Evolutionary conservation across 2,888 invertebrate species (phyloP), one percentile per base, ranked within the genome.

Genomic region (Troides oblongomaculatus): DNA sequence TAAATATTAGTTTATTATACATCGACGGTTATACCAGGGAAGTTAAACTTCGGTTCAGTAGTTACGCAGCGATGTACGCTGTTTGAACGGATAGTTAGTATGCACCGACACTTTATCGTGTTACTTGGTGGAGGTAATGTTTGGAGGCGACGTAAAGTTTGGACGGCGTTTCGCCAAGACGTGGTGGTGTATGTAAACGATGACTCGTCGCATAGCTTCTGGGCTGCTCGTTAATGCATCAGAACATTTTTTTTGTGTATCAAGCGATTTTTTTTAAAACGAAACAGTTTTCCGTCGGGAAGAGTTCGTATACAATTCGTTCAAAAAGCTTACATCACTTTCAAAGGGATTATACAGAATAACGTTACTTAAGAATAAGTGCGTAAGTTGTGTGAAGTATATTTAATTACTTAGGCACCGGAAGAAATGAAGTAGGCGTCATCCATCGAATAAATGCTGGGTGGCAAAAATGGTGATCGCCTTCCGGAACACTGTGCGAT

Each of bases 151-250:
- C 61, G 61, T 60, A 36, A 86, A 87, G 78, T 87, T 87, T 84
- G 79, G 87, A 86, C 85, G 81, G 81, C 75, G 72, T 75, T 77
- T 82, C 81, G 81, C 78, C 82, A 80, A 80, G 80, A 81, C 78
- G 74, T 72, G 80, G 78, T 77, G 78, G 75, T 77, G 78, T 78
- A 81, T 83, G 83, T 84, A 83, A 72, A 75, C 72, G 79, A 81
- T 79, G 82, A 82, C 83, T 79, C 79, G 79, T 78, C 78, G 76
- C 62, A 68, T 36, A 21, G 58, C 56, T 62, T 61, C 53, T 39
- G 61, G 30, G 50, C 18, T 59, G 39, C 30, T 63, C 63, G 50
- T 60, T 64, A 68, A 64, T 60, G 53, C 60, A 53, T 46, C 39
- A 63, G 17, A 46, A 58, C 57, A 25, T 25, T n/a, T 62, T 53